Conservation (phyloP, 1,140 invertebrate genomes). For the Sycophaga agraensis region DNA sequence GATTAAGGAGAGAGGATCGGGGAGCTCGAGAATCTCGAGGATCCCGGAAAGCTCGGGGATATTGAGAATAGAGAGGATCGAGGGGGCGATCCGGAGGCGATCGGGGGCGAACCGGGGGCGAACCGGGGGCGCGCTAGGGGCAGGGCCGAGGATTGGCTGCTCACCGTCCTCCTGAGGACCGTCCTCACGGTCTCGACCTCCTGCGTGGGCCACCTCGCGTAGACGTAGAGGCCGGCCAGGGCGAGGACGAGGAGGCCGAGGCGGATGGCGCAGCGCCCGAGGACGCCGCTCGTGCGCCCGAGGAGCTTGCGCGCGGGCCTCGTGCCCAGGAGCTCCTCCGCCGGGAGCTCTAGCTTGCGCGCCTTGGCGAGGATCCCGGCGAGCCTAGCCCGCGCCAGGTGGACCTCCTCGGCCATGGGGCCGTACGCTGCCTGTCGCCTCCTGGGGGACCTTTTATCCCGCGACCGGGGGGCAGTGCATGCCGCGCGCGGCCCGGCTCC, state of each 20-base stretch:
- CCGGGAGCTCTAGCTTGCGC: conserved; percentile 42
- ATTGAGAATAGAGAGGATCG: no score
- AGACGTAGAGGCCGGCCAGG: conserved; percentile 40
- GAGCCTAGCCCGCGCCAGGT: conserved; percentile 43
- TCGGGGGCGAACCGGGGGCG: no score
- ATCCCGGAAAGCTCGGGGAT: no score
- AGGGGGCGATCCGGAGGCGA: no score
- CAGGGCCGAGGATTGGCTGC: no score
- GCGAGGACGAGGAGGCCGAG: conserved; percentile 42
- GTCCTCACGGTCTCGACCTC: conserved; percentile 47
- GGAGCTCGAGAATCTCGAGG: no score
- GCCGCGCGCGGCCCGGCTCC: no score
- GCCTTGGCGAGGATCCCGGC: conserved; percentile 45
- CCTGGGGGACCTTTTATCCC: no score
- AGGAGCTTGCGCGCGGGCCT: conserved; percentile 45
- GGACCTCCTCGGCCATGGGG: conserved; percentile 32
- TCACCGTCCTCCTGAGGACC: conserved; percentile 47
- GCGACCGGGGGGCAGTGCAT: no score
- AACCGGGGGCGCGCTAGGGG: no score
- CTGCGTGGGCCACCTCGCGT: conserved; percentile 42
- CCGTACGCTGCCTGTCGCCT: no score
- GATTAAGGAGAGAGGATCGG: no score
- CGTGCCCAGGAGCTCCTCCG: conserved; percentile 42
- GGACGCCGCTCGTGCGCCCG: conserved; percentile 39
- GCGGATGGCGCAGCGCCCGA: conserved; percentile 39